These are phyloP conservation scores for Hipparchia semele DNA, from an alignment of 2,888 invertebrate species.

Conservation along the genomic window DNA sequence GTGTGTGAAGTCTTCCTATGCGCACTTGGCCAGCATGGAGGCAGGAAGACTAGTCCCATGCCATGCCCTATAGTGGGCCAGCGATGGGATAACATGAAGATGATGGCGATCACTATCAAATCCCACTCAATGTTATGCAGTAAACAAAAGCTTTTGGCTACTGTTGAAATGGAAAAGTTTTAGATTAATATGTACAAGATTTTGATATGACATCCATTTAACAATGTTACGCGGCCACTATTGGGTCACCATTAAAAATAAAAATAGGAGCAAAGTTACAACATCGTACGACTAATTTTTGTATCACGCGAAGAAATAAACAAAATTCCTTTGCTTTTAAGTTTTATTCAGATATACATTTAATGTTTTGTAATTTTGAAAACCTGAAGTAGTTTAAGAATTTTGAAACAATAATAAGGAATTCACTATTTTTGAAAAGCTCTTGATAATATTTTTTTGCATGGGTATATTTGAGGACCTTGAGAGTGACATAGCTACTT, in stretches of 20 bases:
- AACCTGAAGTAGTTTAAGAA: background rate
- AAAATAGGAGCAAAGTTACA: slow-evolving; percentile 29
- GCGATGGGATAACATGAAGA: too few species aligned
- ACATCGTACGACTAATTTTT: slow-evolving; percentile 25
- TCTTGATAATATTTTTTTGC: too few species aligned
- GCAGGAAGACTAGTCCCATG: too few species aligned
- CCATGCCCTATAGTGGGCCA: too few species aligned
- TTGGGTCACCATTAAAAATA: slow-evolving; percentile 37
- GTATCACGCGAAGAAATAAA: slow-evolving; percentile 22
- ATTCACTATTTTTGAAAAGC: too few species aligned
- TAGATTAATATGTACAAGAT: slow-evolving; percentile 39
- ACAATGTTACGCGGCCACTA: slow-evolving; percentile 40
- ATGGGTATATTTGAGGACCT: too few species aligned
- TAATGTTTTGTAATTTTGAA: slow-evolving; percentile 2
- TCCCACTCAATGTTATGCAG: background rate
- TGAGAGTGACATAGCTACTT: too few species aligned
- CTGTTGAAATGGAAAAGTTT: slow-evolving; percentile 30
- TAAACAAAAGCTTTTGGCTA: background rate
- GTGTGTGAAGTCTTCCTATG: too few species aligned
- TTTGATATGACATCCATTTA: slow-evolving; percentile 44
- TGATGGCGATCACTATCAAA: too few species aligned
- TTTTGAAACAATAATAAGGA: background rate
- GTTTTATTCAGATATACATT: slow-evolving; percentile 10
- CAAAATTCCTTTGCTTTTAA: slow-evolving; percentile 18
- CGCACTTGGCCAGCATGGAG: too few species aligned